phyloP scores from a whole-genome alignment of 1,140 invertebrate genomes.

The Anoplolepis gracilipes region DNA sequence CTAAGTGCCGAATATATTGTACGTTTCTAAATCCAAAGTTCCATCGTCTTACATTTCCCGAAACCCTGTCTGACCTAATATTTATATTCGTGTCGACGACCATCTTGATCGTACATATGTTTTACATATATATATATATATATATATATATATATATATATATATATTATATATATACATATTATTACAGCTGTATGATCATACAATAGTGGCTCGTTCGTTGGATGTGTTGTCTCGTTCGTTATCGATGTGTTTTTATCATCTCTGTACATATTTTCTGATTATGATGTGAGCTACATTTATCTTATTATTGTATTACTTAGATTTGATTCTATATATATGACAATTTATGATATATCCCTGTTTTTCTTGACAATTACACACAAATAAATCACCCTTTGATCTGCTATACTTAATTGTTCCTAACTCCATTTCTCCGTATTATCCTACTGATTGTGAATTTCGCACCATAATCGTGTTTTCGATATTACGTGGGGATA shows the following conservation, averaged over 20 bases:
- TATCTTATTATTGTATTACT: slow-evolving; percentile 83
- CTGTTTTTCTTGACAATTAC: slow-evolving; percentile 18
- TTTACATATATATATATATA: slow-evolving; percentile 23
- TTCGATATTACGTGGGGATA: slow-evolving; percentile 66
- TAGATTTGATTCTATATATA: slow-evolving; percentile 82
- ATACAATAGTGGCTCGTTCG: slow-evolving; percentile 85
- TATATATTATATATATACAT: slow-evolving; percentile 60
- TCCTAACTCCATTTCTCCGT: slow-evolving; percentile 28
- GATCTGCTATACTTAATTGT: not conserved
- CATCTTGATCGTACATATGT: slow-evolving; percentile 67
- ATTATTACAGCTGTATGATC: slow-evolving; percentile 83
- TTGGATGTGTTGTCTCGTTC: slow-evolving; percentile 86
- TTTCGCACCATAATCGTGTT: slow-evolving; percentile 67
- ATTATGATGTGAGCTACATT: slow-evolving; percentile 83
- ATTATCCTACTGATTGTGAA: slow-evolving; percentile 63
- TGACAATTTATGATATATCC: slow-evolving; percentile 65
- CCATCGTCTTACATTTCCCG: slow-evolving; percentile 57
- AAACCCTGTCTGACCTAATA: slow-evolving; percentile 49
- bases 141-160: slow-evolving; percentile 60
- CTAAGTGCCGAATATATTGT: slow-evolving; percentile 64
- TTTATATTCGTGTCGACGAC: slow-evolving; percentile 70
- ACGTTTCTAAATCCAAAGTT: slow-evolving; percentile 54
- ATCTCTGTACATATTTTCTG: slow-evolving; percentile 84
- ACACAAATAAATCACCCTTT: slow-evolving; percentile 8
- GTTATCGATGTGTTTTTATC: slow-evolving; percentile 86